Percentiles rank a stretch among this genome's conserved stretches.
phyloP scores from a whole-genome alignment of 2,797 vertebrate species.

The Buphagus erythrorhynchus region DNA sequence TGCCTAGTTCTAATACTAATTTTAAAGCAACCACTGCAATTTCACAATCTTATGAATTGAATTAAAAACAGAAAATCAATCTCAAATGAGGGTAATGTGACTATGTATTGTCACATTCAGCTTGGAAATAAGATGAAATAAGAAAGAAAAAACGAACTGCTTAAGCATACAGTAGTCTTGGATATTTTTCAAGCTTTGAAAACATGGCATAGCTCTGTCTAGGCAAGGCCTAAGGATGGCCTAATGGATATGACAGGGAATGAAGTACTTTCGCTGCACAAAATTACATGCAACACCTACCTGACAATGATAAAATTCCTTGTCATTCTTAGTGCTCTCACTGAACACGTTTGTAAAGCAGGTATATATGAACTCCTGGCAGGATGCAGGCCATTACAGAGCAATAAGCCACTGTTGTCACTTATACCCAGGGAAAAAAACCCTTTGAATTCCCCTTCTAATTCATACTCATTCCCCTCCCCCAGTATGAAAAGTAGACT shows the following conservation, averaged over 20 bases:
- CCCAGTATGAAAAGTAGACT: neutral
- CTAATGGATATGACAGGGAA: neutral
- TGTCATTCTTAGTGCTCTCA: neutral
- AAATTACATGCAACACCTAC: neutral
- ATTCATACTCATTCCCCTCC: neutral
- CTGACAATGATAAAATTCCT: neutral
- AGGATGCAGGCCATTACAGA: neutral
- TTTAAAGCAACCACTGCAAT: neutral
- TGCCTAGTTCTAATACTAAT: neutral
- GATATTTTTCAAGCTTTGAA: neutral
- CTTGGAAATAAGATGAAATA: neutral
- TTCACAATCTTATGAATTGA: neutral
- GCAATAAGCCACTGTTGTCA: neutral
- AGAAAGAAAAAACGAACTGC: neutral
- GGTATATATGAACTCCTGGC: neutral
- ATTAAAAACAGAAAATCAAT: neutral
- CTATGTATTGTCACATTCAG: neutral
- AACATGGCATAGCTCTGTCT: neutral
- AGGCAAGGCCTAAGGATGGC: neutral
- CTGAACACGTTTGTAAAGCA: neutral
- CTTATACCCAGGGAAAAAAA: rapidly evolving
- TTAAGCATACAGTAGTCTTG: conserved; percentile 51
- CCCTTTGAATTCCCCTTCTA: neutral
- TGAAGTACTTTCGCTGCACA: neutral
- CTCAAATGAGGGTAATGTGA: neutral